Conservation (phyloP, 1,140 invertebrate genomes). For the Pseudomyrmex cubaensis region DNA sequence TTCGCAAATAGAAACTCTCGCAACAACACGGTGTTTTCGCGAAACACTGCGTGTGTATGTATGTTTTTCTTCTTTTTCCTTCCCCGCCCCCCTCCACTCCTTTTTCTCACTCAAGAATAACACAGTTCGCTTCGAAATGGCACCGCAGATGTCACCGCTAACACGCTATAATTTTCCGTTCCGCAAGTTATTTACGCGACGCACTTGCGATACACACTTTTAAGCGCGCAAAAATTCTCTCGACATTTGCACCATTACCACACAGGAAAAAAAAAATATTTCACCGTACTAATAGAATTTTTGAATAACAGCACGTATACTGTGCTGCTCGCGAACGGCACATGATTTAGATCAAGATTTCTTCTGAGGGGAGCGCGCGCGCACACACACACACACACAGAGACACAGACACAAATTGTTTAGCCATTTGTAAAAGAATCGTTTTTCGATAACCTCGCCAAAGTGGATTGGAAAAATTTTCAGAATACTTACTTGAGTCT, state of each 20-base stretch:
- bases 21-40: slow-evolving; percentile 18
- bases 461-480: not conserved
- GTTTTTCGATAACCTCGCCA: not conserved
- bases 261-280: no score
- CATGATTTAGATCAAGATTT: not conserved
- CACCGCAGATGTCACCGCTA: slow-evolving; percentile 46
- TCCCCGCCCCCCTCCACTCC: not conserved
- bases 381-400: no score
- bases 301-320: not conserved
- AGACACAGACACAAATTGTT: not conserved
- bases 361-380: not conserved
- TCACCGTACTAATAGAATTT: not conserved
- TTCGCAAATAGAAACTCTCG: slow-evolving; percentile 20
- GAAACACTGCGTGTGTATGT: not conserved
- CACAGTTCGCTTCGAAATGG: slow-evolving; percentile 40
- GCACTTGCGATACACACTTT: slow-evolving; percentile 13
- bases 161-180: slow-evolving; percentile 43
- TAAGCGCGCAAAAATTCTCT: slow-evolving; percentile 6
- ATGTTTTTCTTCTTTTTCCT: no score
- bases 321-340: not conserved
- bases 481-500: not conserved
- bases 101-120: slow-evolving; percentile 40
- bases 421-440: not conserved
- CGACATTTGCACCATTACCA: slow-evolving; percentile 11
- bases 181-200: slow-evolving; percentile 2